These are phyloP conservation scores for Hoplodrina ambigua DNA, from an alignment of 2,888 invertebrate genomes.

Conservation along the genomic window DNA sequence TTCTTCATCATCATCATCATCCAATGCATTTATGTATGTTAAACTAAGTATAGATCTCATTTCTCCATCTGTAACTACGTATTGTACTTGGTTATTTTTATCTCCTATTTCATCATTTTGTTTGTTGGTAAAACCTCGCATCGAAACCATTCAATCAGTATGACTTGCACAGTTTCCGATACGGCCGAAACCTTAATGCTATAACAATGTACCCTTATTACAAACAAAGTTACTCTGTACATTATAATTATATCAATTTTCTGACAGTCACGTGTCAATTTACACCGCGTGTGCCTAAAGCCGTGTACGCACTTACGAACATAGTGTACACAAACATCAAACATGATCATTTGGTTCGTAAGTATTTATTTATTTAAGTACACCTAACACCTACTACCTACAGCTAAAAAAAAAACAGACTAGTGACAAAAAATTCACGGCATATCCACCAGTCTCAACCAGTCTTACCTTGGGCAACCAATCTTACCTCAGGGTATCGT, in stretches of 20 bases:
- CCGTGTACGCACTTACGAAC: too few species aligned
- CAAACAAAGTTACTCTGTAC: constrained; percentile 27
- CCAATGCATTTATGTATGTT: not conserved
- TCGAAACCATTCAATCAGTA: constrained; percentile 29
- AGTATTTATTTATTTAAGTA: too few species aligned
- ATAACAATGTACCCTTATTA: constrained; percentile 29
- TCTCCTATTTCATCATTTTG: constrained; percentile 26
- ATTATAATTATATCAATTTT: constrained; percentile 40
- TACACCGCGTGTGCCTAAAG: constrained; percentile 8
- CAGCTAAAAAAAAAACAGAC: too few species aligned
- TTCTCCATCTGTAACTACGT: not conserved
- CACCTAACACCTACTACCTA: too few species aligned
- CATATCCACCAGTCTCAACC: too few species aligned
- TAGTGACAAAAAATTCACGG: too few species aligned
- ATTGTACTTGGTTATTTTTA: not conserved
- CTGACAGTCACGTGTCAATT: constrained; percentile 39
- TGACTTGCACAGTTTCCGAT: constrained; percentile 44
- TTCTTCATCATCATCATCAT: not conserved
- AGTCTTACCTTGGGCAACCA: too few species aligned
- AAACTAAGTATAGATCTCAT: not conserved
- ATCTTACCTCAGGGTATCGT: too few species aligned
- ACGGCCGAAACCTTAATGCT: constrained; percentile 3
- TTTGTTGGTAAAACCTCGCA: constrained; percentile 7
- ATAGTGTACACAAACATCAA: too few species aligned
- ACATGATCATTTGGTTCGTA: too few species aligned